A percentile compares a stretch with the other conserved stretches of the same genome.
phyloP scores from a whole-genome alignment of 2,888 invertebrate genomes.

The Drosophila basisetae region DNA sequence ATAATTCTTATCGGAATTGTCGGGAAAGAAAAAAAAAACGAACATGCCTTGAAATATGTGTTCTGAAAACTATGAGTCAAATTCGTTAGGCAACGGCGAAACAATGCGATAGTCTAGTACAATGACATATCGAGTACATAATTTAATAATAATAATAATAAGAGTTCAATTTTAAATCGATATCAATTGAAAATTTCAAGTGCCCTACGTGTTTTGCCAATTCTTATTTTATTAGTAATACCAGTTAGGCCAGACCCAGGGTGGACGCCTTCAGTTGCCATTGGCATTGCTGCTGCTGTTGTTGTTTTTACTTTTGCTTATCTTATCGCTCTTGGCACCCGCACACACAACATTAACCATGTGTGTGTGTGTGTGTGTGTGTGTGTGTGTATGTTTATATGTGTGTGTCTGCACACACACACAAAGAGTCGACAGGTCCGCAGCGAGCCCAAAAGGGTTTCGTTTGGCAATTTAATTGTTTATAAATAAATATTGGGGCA shows the following conservation, averaged over 20 bases:
- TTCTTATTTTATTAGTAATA: slow-evolving; percentile 19
- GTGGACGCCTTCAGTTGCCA: slow-evolving; percentile 22
- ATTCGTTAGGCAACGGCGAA: neutral
- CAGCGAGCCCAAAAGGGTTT: neutral
- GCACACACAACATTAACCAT: slow-evolving; percentile 14
- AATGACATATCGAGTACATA: neutral
- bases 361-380: neutral
- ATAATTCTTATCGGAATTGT: slow-evolving; percentile 12
- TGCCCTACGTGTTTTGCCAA: neutral
- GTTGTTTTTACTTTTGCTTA: slow-evolving; percentile 23
- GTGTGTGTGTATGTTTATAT: neutral
- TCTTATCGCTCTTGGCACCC: slow-evolving; percentile 46
- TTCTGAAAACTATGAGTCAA: slow-evolving; percentile 9
- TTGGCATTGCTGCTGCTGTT: slow-evolving; percentile 29
- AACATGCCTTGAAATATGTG: neutral
- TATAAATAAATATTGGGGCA: slow-evolving; percentile 40
- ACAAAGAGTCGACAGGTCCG: slow-evolving; percentile 16
- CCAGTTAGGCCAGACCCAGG: neutral
- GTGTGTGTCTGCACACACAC: neutral
- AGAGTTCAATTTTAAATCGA: neutral
- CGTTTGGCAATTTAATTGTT: slow-evolving; percentile 25
- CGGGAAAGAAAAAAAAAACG: neutral
- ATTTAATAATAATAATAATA: neutral
- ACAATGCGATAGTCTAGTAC: neutral
- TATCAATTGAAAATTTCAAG: slow-evolving; percentile 19